These are phyloP conservation scores for Zygogramma bicolorata DNA, from an alignment of 2,888 invertebrate genomes.

Conservation along the genomic window DNA sequence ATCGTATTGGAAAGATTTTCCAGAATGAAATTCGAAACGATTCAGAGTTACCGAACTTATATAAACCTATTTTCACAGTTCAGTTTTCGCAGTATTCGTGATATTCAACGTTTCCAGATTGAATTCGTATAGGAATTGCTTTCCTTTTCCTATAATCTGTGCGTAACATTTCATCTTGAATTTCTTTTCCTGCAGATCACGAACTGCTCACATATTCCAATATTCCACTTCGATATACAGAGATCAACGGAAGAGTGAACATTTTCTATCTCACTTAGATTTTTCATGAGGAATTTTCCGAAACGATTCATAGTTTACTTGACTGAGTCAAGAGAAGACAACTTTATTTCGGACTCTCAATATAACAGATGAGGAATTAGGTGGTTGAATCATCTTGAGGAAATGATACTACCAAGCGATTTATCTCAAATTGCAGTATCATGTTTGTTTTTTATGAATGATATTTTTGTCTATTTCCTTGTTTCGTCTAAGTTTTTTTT, in stretches of 20 bases:
- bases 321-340: too few relatives aligned
- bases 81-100: conserved; percentile 34
- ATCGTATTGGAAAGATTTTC: conserved; percentile 61
- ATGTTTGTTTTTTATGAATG: too few relatives aligned
- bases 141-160: conserved; percentile 26
- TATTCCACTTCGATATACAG: background rate
- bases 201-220: background rate
- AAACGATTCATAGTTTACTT: too few relatives aligned
- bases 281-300: too few relatives aligned
- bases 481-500: too few relatives aligned
- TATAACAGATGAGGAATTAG: too few relatives aligned
- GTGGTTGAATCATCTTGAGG: too few relatives aligned
- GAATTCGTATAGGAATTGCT: conserved; percentile 23
- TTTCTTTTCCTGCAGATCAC: background rate
- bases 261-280: background rate
- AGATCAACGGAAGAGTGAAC: background rate
- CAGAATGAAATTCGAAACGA: conserved; percentile 60
- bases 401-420: too few relatives aligned
- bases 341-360: too few relatives aligned
- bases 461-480: too few relatives aligned
- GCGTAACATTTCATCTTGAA: conserved; percentile 12
- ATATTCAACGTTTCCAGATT: conserved; percentile 31
- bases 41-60: conserved; percentile 55
- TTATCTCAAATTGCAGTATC: too few relatives aligned
- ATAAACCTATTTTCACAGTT: conserved; percentile 41